Evolutionary conservation across 37 sponge, comb jelly and placozoan species (phyloP).

Genomic region (Axinella damicornis): DNA sequence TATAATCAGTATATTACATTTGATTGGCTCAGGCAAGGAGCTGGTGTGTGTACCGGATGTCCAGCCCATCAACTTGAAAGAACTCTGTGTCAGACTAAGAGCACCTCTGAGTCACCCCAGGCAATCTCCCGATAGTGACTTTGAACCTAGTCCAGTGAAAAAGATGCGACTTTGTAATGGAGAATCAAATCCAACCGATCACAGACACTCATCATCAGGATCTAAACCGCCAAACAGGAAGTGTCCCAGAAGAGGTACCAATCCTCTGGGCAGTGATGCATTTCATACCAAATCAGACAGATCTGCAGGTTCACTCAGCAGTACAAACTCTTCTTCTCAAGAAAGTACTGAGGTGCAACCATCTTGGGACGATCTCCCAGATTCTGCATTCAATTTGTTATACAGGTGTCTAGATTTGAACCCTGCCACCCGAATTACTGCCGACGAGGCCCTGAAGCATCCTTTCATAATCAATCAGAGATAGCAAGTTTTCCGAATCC

Average conservation of each 20-base stretch:
- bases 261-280: not conserved
- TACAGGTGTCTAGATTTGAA: constrained; percentile 81
- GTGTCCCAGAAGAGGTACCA: not conserved
- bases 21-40: constrained; percentile 59
- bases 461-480: constrained; percentile 54
- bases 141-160: not conserved
- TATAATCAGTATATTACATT: too few species aligned
- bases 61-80: constrained; percentile 48
- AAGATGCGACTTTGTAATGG: not conserved
- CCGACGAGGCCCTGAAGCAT: constrained; percentile 78
- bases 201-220: not conserved
- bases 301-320: not conserved
- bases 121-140: not conserved
- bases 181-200: too few species aligned
- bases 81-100: constrained; percentile 66
- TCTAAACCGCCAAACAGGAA: not conserved
- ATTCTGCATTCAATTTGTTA: constrained; percentile 82
- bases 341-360: too few species aligned
- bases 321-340: not conserved
- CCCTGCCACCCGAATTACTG: constrained; percentile 78
- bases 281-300: not conserved
- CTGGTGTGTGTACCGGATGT: constrained; percentile 62
- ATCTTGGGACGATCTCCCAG: constrained; percentile 56
- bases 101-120: not conserved
- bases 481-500: constrained; percentile 3